These are phyloP conservation scores for Petaurus breviceps DNA, from an alignment of 2,113 vertebrate species.

Conservation along the genomic window DNA sequence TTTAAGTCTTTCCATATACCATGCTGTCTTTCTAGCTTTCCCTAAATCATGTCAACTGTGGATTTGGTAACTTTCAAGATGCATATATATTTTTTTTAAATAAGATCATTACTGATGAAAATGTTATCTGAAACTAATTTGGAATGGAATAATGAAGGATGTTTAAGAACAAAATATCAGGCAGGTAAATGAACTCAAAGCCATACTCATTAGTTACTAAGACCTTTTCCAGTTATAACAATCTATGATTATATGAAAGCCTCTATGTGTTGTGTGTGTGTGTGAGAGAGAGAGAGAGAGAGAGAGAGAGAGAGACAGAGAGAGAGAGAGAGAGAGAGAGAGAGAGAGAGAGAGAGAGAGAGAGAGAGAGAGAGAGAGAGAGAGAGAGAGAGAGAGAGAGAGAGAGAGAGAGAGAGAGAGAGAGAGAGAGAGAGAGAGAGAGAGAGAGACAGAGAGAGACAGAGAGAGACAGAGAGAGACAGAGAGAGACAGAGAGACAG, in stretches of 20 bases:
- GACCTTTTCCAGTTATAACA: neutral
- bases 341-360: neutral
- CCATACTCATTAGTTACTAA: neutral
- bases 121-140: neutral
- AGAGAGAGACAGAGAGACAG: neutral
- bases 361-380: neutral
- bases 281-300: no score
- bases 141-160: neutral
- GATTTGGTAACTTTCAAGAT: neutral
- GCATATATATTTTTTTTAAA: neutral
- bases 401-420: neutral
- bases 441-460: neutral
- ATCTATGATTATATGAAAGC: neutral
- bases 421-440: no score
- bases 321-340: neutral
- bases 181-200: neutral
- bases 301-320: no score
- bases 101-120: neutral
- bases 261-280: neutral
- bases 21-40: neutral
- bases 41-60: neutral
- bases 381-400: accelerated
- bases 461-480: neutral
- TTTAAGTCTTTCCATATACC: neutral
- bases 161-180: neutral